Evolutionary conservation across 23 tunicate genomes (phyloP), one percentile per base, ranked within the genome.

Genomic region (Ciona savignyi): DNA sequence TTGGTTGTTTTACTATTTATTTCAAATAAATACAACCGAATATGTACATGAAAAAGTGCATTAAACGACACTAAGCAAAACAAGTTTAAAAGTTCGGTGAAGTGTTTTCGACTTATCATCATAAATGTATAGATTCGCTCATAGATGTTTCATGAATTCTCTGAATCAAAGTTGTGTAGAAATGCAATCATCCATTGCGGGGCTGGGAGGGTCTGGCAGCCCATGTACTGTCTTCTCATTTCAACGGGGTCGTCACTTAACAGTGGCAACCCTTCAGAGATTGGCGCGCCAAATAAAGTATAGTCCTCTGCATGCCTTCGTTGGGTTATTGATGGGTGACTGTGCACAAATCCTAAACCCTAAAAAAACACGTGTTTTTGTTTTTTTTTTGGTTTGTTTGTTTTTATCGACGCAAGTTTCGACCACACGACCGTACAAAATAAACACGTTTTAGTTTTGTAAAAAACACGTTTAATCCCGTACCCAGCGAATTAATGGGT

Each of bases 221-320:
- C 90, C 83, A 76, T 77, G 72, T 76, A 67, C n/a, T 35, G 42
- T 9, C 71, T 42, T 56, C 60, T 70, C 0, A 76, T 60, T 24
- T 70, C 27, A 70, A 32, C 32, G 28, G 60, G 35, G 34, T 65
- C 27, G 25, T 73, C 74, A 2, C 70, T 56, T 0, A 35, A 65
- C 68, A 25, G 49, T 23, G 79, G 79, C 28, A 65, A 42, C 4
- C 79, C 86, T 33, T 67, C 48, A 24, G 25, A 28, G 3, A 78
- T 33, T 20, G 90, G 83, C 27, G 90, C 90, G 25, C 90, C 90
- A 64, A 76, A 85, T 24, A 85, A 33, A 11, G 90, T 85, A 34
- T 28, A 71, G 27, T 85, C 79, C 72, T 85, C 74, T n/a, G 90
- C 83, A 1, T 29, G 64, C 1, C 42, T 67, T 6, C 75, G 80